Conservation (phyloP, 1,140 invertebrate species). For the Eulimnadia texana region DNA sequence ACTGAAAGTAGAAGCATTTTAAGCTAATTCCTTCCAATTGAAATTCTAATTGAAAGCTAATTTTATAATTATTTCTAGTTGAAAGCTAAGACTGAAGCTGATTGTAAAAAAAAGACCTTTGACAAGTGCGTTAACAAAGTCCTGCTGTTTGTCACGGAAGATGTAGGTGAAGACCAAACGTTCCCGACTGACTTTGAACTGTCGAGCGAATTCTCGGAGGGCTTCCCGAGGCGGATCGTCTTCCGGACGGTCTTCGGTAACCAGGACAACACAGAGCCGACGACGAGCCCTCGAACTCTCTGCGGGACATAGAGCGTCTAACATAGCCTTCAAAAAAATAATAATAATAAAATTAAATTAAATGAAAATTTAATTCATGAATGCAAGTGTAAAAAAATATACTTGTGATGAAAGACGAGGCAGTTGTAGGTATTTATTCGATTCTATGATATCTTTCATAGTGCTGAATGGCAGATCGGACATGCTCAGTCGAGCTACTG, state of each 20-base stretch:
- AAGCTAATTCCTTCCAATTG: no score
- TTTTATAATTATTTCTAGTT: no score
- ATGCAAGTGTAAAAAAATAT: conserved; percentile 15
- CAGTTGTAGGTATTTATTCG: conserved; percentile 74
- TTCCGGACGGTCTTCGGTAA: conserved; percentile 46
- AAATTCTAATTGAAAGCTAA: no score
- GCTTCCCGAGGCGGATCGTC: conserved; percentile 30
- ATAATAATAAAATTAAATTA: conserved; percentile 21
- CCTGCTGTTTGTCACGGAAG: conserved; percentile 62
- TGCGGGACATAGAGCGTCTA: conserved; percentile 75
- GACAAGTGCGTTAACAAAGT: conserved; percentile 60
- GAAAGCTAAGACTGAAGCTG: no score
- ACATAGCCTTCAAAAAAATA: conserved; percentile 37
- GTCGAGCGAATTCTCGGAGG: conserved; percentile 30
- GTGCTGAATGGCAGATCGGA: conserved; percentile 71
- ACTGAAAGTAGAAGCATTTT: no score
- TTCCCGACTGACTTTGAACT: conserved; percentile 34
- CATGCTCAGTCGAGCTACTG: conserved; percentile 72
- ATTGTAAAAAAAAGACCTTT: conserved; percentile 23
- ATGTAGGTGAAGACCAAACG: conserved; percentile 65
- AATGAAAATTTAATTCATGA: background rate
- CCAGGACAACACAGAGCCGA: conserved; percentile 70
- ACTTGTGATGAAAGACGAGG: conserved; percentile 85
- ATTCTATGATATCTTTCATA: conserved; percentile 71
- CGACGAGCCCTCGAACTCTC: conserved; percentile 66